These are phyloP conservation scores for Drosophila heteroneura DNA, from an alignment of 2,888 invertebrate genomes.

Conservation along the genomic window DNA sequence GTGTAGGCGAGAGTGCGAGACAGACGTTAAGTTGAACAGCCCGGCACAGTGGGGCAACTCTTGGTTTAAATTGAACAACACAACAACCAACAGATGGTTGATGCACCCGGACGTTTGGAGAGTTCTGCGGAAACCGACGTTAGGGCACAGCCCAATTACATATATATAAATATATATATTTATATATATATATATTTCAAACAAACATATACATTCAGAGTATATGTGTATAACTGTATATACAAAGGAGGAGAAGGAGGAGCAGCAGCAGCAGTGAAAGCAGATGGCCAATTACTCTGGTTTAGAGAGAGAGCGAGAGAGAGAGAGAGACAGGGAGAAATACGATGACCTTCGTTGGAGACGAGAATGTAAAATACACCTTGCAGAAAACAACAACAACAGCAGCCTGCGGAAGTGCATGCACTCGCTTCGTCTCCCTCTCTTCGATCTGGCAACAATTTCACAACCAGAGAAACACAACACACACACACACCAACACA, in stretches of 20 bases:
- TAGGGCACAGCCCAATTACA: conserved; percentile 45
- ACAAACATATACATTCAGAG: conserved; percentile 28
- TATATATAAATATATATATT: conserved; percentile 31
- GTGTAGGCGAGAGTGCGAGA: conserved; percentile 85
- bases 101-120: conserved; percentile 79
- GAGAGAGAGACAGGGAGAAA: conserved; percentile 7
- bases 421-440: conserved; percentile 29
- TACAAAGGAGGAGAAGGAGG: conserved; percentile 24
- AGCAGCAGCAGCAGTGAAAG: conserved; percentile 26
- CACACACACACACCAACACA: conserved; percentile 8
- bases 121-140: conserved; percentile 75
- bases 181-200: conserved; percentile 28
- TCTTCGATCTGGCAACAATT: conserved; percentile 46
- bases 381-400: conserved; percentile 47
- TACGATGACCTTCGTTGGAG: conserved; percentile 65
- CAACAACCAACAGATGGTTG: conserved; percentile 59
- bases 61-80: conserved; percentile 48
- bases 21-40: conserved; percentile 62
- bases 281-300: conserved; percentile 36
- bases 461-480: conserved; percentile 32
- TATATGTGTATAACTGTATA: conserved; percentile 52
- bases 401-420: conserved; percentile 70
- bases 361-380: conserved; percentile 53
- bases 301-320: conserved; percentile 10
- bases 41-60: conserved; percentile 66